Evolutionary conservation across 2,113 vertebrate genomes (phyloP).

Genomic region (Paradoxurus hermaphroditus): DNA sequence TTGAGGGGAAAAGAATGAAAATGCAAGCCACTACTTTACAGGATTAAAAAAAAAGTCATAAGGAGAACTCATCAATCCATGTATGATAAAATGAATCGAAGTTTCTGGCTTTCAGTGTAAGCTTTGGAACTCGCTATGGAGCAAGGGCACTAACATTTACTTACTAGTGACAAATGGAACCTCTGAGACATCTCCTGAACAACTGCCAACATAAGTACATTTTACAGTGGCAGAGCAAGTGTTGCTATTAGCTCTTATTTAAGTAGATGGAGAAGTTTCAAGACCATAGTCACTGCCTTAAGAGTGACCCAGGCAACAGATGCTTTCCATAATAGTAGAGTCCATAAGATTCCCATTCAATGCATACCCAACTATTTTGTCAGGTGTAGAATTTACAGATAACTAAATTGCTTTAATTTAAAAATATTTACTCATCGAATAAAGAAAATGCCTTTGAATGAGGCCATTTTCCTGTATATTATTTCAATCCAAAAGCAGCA

Average conservation of each 20-base stretch:
- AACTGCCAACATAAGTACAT: background rate
- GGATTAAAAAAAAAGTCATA: background rate
- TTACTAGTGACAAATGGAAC: background rate
- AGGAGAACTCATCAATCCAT: background rate
- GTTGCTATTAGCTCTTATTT: background rate
- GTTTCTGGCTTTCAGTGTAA: background rate
- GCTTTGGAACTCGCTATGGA: background rate
- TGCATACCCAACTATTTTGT: background rate
- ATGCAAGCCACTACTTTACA: background rate
- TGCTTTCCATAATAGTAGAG: background rate
- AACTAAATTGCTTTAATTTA: slow-evolving; percentile 14
- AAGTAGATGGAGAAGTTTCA: background rate
- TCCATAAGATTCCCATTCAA: background rate
- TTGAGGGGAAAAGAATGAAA: background rate
- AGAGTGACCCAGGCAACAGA: background rate
- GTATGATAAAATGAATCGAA: background rate
- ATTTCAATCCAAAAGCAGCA: background rate
- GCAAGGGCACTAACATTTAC: background rate
- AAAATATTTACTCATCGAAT: background rate
- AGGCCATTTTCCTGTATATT: background rate
- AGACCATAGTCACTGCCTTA: background rate
- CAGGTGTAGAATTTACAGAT: background rate
- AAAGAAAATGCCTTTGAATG: background rate
- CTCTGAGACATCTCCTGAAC: background rate
- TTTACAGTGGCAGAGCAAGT: background rate